Evolutionary conservation across 2,888 invertebrate genomes (phyloP).

Genomic region (Carpatolechia fugitivella): DNA sequence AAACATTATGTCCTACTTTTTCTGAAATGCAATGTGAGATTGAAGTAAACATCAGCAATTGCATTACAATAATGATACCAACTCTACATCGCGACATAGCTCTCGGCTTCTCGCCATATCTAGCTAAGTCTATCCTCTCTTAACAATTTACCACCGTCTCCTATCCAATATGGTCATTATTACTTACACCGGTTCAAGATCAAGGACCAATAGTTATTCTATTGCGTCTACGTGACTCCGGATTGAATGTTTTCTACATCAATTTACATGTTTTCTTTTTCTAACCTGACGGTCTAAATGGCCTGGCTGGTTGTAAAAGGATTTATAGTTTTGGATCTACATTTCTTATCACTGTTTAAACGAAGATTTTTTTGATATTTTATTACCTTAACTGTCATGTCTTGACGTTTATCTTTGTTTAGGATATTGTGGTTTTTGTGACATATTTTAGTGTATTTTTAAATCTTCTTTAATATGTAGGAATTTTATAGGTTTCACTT

Average conservation of each 20-base stretch:
- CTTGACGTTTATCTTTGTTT: not conserved
- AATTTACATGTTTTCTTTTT: slow-evolving; percentile 29
- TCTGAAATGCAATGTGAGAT: not conserved
- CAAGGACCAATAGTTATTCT: slow-evolving; percentile 26
- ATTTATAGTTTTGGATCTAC: slow-evolving; percentile 17
- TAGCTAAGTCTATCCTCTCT: not conserved
- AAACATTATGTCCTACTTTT: not conserved
- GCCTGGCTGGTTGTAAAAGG: slow-evolving; percentile 17
- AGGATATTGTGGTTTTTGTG: not conserved
- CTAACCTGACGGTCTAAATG: slow-evolving; percentile 19
- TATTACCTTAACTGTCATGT: not conserved
- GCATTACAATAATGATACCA: slow-evolving; percentile 1
- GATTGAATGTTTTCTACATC: slow-evolving; percentile 27
- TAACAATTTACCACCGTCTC: slow-evolving; percentile 7
- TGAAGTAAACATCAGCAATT: not conserved
- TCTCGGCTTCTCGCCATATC: slow-evolving; percentile 1
- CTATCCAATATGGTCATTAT: slow-evolving; percentile 46
- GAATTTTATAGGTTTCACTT: no score
- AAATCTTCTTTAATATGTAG: not conserved
- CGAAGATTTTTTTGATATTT: slow-evolving; percentile 1
- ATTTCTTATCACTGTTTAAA: not conserved
- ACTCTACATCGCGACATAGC: not conserved
- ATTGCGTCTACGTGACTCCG: not conserved
- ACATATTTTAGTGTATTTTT: not conserved
- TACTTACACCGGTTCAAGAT: slow-evolving; percentile 36